phyloP scores from a whole-genome alignment of 2,888 invertebrate genomes.

The Autographa pulchrina region DNA sequence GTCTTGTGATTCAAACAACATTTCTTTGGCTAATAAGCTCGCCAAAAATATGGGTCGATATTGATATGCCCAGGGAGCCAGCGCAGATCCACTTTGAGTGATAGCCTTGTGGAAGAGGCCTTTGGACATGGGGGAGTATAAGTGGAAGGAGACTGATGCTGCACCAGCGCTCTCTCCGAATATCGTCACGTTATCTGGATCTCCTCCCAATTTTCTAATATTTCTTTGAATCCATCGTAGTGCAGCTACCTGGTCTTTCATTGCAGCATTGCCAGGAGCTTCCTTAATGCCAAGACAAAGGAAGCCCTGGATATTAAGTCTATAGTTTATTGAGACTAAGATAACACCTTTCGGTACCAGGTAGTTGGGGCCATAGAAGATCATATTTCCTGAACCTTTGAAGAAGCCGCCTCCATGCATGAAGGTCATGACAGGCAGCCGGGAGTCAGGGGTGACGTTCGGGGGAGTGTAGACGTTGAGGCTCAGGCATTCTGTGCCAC shows the following conservation, averaged over 20 bases:
- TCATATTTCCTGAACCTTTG: conserved; percentile 70
- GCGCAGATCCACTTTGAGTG: conserved; percentile 79
- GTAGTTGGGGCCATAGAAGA: conserved; percentile 78
- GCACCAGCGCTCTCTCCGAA: conserved; percentile 84
- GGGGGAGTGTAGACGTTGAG: conserved; percentile 79
- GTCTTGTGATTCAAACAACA: conserved; percentile 72
- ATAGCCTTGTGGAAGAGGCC: conserved; percentile 82
- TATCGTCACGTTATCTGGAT: conserved; percentile 76
- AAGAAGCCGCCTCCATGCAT: conserved; percentile 83
- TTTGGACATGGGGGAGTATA: conserved; percentile 79
- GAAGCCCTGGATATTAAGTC: conserved; percentile 80
- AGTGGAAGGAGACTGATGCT: conserved; percentile 76
- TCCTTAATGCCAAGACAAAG: conserved; percentile 77
- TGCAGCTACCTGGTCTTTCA: conserved; percentile 81
- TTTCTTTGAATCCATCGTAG: conserved; percentile 78
- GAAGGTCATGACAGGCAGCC: conserved; percentile 80
- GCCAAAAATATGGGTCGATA: conserved; percentile 75
- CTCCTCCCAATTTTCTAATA: conserved; percentile 77
- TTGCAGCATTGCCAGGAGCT: conserved; percentile 80
- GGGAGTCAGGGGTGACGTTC: conserved; percentile 47
- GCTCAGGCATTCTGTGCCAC: conserved; percentile 74
- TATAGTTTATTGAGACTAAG: conserved; percentile 80
- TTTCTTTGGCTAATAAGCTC: conserved; percentile 74
- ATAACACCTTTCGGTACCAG: conserved; percentile 76
- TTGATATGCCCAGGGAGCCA: conserved; percentile 77